Base-by-base conservation (phyloP, 2,888 invertebrate genomes). In the Amblyteles armatorius region DNA sequence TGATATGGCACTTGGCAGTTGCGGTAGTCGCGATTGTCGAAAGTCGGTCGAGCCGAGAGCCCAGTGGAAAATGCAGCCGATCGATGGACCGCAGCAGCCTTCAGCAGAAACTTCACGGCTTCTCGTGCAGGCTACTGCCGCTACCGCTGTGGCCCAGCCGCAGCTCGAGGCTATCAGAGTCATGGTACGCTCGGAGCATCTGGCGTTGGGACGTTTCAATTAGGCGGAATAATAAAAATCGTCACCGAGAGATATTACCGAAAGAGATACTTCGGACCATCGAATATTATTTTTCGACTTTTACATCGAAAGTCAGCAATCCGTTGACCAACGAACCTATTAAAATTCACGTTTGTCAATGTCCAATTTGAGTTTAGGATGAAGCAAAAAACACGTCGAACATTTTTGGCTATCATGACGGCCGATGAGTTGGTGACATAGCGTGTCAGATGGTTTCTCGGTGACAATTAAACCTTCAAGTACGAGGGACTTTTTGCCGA, bases 1-100 rank as follows among this genome's bases (percentile, higher is more conserved):
- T 72, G 79, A 79, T 76, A 78, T 69, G 85, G 85, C 82, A 79
- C 74, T 82, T 76, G 84, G 68, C 85, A 83, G 82, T 82, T 79
- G 84, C 65, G 84, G 79, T 79, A 67, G 78, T 76, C 74, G 71
- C 63, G 73, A 74, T 84, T 72, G 79, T 77, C 72, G 82, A 85
- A 85, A 83, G 85, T 85, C 85, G 85, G 82, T 83, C 80, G 82
- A 82, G 79, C 44, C 33, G 68, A 72, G 77, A 63, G 63, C 63
- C 63, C 78, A n/a, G 63, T 69, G 48, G 82, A 83, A 80, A 78
- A 82, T 73, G 29, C 77, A 68, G 73, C 48, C 77, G 73, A 85
- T 83, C 79, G 82, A 83, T 85, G 67, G 29, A 73, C 82, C 84
- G 74, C 82, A 85, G 65, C 78, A 85, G 65, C 78, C 73, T 85